Evolutionary conservation across 2,797 vertebrate species (phyloP).

Genomic region (Nothura maculosa): DNA sequence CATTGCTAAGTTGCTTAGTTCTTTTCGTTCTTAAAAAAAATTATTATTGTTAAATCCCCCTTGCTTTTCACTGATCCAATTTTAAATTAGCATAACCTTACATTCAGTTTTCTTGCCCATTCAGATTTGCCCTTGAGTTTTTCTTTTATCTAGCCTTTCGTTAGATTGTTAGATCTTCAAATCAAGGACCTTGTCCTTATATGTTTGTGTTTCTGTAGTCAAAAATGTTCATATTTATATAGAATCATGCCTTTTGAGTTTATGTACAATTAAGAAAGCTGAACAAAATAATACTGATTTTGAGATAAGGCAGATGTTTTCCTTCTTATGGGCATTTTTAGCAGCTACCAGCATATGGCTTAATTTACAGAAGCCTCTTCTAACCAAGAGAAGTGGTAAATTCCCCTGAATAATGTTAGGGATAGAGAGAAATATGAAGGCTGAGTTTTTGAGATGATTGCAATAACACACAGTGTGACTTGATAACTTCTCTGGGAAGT

Average conservation of each 20-base stretch:
- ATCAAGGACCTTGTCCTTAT: not conserved
- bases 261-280: not conserved
- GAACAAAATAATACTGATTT: not conserved
- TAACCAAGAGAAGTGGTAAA: not conserved
- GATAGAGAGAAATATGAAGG: not conserved
- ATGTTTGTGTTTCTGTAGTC: not conserved
- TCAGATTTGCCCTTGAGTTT: not conserved
- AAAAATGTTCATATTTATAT: not conserved
- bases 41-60: not conserved
- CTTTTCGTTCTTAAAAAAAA: not conserved
- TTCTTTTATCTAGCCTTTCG: not conserved
- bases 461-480: rapidly evolving
- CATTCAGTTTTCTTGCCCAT: not conserved
- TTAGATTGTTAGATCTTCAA: not conserved
- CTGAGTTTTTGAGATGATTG: not conserved
- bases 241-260: not conserved
- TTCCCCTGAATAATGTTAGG: not conserved
- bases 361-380: not conserved
- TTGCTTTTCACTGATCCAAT: not conserved
- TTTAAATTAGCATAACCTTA: not conserved
- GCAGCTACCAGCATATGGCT: not conserved
- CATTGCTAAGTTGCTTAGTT: not conserved
- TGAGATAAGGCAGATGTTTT: not conserved
- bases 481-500: not conserved
- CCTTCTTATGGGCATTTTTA: not conserved